Evolutionary conservation across 37 sponge, comb jelly and placozoan species (phyloP).

Genomic region (Ephydatia muelleri): DNA sequence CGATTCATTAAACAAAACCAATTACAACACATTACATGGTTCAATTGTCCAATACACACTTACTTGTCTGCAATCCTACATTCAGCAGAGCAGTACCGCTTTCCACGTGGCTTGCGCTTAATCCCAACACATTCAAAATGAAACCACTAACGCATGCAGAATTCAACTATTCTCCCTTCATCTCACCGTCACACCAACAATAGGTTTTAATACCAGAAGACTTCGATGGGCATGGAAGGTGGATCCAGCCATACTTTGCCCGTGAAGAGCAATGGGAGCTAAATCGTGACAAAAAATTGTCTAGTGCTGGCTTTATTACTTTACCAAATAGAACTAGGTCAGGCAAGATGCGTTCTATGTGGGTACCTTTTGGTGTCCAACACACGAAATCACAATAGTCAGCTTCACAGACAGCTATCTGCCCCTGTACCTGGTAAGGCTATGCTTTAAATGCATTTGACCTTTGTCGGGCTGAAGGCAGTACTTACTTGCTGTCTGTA

Average conservation of each 20-base stretch:
- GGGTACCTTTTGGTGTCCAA: slow-evolving; percentile 5
- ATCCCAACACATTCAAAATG: slow-evolving; percentile 36
- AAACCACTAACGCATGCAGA: slow-evolving; percentile 6
- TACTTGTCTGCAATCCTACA: background rate
- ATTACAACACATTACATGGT: background rate
- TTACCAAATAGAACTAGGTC: background rate
- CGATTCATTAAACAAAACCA: background rate
- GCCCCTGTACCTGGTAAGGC: slow-evolving; percentile 34
- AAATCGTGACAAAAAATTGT: background rate
- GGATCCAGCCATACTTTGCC: background rate
- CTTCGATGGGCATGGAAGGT: background rate
- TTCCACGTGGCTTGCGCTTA: slow-evolving; percentile 12
- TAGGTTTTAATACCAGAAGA: background rate
- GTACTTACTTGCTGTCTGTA: background rate
- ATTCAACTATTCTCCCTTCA: slow-evolving; percentile 19
- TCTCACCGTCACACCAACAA: slow-evolving; percentile 1
- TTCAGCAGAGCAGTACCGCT: slow-evolving; percentile 5
- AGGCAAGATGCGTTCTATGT: background rate
- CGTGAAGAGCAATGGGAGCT: background rate
- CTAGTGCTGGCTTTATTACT: background rate
- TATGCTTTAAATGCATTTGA: background rate
- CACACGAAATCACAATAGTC: slow-evolving; percentile 6
- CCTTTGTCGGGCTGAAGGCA: background rate
- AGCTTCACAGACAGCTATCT: slow-evolving; percentile 20
- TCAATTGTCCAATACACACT: background rate